phyloP scores from a whole-genome alignment of 2,797 vertebrate genomes.

The Nannoperca obscura region DNA sequence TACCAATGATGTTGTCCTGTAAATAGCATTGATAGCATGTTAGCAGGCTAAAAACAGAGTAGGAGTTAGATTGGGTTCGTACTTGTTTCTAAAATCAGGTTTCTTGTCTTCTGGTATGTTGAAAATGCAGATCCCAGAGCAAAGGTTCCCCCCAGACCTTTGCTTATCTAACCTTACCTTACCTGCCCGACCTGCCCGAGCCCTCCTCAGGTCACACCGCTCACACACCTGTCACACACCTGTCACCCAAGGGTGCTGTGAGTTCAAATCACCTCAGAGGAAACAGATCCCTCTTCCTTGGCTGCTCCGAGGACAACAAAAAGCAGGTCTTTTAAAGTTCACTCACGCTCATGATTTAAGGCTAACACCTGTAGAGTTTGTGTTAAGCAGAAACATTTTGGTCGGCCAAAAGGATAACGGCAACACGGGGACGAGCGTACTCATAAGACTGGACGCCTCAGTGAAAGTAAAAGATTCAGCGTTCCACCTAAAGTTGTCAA shows the following conservation, averaged over 20 bases:
- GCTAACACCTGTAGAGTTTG: too few species aligned
- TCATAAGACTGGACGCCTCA: too few species aligned
- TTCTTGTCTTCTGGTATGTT: conserved; percentile 11
- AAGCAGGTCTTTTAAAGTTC: too few species aligned
- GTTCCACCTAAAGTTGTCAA: too few species aligned
- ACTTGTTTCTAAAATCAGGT: background rate
- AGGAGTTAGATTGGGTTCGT: background rate
- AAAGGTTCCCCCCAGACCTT: conserved; percentile 39
- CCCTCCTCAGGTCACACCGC: conserved; percentile 33
- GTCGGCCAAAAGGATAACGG: background rate
- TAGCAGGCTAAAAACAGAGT: background rate
- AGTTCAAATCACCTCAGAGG: conserved; percentile 22
- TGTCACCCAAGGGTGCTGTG: conserved; percentile 40
- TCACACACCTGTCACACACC: conserved; percentile 49
- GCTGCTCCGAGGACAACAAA: too few species aligned
- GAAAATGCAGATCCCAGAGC: conserved; percentile 42
- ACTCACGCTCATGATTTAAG: too few species aligned
- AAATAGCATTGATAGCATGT: background rate
- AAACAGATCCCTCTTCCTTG: conserved; percentile 5
- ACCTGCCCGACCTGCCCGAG: conserved; percentile 24
- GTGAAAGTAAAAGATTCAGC: too few species aligned
- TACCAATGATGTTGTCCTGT: too few species aligned
- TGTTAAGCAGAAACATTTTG: too few species aligned
- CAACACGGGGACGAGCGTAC: background rate
- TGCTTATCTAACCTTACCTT: conserved; percentile 35